phyloP scores from a whole-genome alignment of 2,797 vertebrate genomes.

The Onychomys torridus region DNA sequence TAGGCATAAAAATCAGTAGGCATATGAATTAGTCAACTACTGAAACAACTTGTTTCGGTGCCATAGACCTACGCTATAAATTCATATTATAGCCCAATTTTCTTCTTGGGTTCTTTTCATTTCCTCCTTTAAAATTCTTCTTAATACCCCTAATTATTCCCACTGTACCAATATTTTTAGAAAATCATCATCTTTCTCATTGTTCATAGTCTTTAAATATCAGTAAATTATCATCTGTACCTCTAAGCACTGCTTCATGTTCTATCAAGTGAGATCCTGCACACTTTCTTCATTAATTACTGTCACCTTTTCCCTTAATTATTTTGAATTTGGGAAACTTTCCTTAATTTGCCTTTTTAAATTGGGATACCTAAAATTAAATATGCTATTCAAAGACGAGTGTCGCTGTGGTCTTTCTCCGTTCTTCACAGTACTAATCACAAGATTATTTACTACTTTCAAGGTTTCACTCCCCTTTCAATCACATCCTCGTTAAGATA shows the following conservation, averaged over 20 bases:
- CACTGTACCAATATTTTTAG: conserved; percentile 75
- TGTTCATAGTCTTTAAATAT: conserved; percentile 74
- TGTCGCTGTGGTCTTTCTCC: conserved; percentile 50
- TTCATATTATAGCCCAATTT: conserved; percentile 60
- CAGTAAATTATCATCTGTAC: conserved; percentile 69
- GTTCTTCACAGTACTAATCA: conserved; percentile 54
- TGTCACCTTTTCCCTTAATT: conserved; percentile 69
- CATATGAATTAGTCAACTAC: conserved; percentile 44
- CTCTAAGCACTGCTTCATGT: conserved; percentile 54
- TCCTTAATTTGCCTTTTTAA: conserved; percentile 75
- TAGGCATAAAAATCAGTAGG: conserved; percentile 32
- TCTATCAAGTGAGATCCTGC: conserved; percentile 53
- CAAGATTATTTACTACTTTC: conserved; percentile 68
- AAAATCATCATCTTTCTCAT: conserved; percentile 71
- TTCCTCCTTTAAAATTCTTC: conserved; percentile 54
- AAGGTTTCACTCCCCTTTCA: conserved; percentile 66
- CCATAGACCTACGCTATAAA: conserved; percentile 50
- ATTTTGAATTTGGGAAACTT: conserved; percentile 74
- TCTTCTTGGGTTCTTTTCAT: conserved; percentile 55
- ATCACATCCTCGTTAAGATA: conserved; percentile 50
- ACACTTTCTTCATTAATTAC: conserved; percentile 78
- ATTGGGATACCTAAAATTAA: conserved; percentile 75
- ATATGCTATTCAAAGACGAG: conserved; percentile 36
- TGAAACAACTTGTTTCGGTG: conserved; percentile 38
- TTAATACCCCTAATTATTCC: conserved; percentile 71